A percentile compares a stretch with the other conserved stretches of the same genome.
These are phyloP conservation scores for Bilobella aurantiaca DNA, from an alignment of 1,140 invertebrate genomes.

Conservation along the genomic window DNA sequence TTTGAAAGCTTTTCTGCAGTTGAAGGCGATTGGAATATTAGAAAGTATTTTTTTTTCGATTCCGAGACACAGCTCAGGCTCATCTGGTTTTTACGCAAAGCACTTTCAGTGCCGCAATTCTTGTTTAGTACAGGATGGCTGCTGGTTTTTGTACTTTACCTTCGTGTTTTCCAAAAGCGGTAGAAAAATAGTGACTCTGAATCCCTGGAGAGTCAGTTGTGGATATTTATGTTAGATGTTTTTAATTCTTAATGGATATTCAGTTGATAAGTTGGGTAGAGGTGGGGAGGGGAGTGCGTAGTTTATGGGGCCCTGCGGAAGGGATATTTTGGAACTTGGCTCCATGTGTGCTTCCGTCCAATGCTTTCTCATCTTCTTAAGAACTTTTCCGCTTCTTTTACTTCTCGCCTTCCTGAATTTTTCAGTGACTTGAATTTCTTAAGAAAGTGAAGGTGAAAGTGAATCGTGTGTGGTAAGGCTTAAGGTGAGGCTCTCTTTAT, in stretches of 20 bases:
- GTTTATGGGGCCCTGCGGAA: slow-evolving; percentile 32
- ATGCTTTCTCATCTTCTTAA: not conserved
- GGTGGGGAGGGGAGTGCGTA: slow-evolving; percentile 15
- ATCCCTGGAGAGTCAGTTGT: slow-evolving; percentile 22
- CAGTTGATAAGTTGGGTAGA: slow-evolving; percentile 16
- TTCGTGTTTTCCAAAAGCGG: not conserved
- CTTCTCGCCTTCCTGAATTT: slow-evolving; percentile 23
- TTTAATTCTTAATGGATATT: slow-evolving; percentile 36
- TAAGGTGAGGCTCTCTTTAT: not conserved
- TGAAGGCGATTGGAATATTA: too few species aligned
- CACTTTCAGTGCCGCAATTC: too few species aligned
- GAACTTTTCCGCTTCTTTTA: not conserved
- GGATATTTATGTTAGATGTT: slow-evolving; percentile 34
- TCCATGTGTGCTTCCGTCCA: too few species aligned
- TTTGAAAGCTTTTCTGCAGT: too few species aligned
- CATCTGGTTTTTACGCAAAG: too few species aligned
- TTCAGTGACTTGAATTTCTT: slow-evolving; percentile 30
- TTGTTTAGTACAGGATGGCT: too few species aligned
- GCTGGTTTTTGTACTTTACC: not conserved
- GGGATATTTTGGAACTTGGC: too few species aligned
- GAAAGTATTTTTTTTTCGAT: too few species aligned
- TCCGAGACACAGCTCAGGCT: too few species aligned
- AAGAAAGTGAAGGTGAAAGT: too few species aligned
- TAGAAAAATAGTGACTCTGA: too few species aligned
- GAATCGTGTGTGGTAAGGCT: too few species aligned